phyloP scores from a whole-genome alignment of 2,888 invertebrate species.

The Andrena fulva region DNA sequence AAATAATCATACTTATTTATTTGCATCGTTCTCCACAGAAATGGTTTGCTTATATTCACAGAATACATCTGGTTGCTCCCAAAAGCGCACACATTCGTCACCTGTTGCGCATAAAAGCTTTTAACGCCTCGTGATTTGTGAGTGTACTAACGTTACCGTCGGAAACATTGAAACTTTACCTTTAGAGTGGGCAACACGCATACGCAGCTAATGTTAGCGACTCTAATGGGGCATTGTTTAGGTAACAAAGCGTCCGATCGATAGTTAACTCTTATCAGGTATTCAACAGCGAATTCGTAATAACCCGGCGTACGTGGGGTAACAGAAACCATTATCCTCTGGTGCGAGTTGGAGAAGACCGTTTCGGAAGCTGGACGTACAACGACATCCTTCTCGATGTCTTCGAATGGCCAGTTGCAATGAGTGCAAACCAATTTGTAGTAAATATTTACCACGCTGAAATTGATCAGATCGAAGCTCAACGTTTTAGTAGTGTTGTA shows the following conservation, averaged over 20 bases:
- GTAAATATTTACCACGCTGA: constrained; percentile 82
- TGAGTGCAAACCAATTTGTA: constrained; percentile 76
- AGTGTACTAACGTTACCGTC: neutral
- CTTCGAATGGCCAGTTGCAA: constrained; percentile 61
- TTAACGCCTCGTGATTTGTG: constrained; percentile 1
- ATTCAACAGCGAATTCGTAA: constrained; percentile 79
- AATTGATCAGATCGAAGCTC: constrained; percentile 83
- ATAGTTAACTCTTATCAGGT: constrained; percentile 76
- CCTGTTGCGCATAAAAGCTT: constrained; percentile 37
- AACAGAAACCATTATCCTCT: constrained; percentile 76
- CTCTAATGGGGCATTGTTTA: constrained; percentile 57
- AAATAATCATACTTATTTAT: constrained; percentile 81
- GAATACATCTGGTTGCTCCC: constrained; percentile 65
- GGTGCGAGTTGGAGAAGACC: constrained; percentile 75
- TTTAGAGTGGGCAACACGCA: constrained; percentile 81
- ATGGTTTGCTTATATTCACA: constrained; percentile 77
- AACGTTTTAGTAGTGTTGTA: constrained; percentile 70
- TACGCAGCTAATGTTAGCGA: constrained; percentile 76
- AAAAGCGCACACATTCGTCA: constrained; percentile 64
- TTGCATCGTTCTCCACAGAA: constrained; percentile 83
- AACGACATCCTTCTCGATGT: constrained; percentile 64
- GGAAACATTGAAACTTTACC: constrained; percentile 75
- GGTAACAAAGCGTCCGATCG: constrained; percentile 62
- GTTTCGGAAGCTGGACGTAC: constrained; percentile 74
- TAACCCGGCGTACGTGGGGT: constrained; percentile 77